phyloP scores from a whole-genome alignment of 2,797 vertebrate genomes.

The Salmo trutta region DNA sequence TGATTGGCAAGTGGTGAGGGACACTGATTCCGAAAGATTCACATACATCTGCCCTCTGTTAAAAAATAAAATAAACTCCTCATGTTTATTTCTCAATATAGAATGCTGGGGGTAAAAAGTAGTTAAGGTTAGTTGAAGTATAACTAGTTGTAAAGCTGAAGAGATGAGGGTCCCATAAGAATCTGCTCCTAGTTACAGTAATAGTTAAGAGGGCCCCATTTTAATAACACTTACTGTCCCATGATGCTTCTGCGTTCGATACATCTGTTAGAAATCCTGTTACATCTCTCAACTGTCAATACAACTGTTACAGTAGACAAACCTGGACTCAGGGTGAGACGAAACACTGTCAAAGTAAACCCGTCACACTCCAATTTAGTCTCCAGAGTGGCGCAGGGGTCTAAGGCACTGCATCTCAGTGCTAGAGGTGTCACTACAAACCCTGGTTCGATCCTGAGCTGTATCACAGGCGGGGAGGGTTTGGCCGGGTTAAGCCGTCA shows the following conservation, averaged over 20 bases:
- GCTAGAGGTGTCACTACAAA: too few relatives aligned
- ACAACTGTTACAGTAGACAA: background rate
- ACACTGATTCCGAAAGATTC: background rate
- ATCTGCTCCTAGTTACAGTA: slow-evolving; percentile 8
- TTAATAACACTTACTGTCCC: slow-evolving; percentile 12
- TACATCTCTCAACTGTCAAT: slow-evolving; percentile 28
- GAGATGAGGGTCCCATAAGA: slow-evolving; percentile 9
- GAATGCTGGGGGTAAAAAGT: background rate
- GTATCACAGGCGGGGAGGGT: too few relatives aligned
- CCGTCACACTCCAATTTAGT: too few relatives aligned
- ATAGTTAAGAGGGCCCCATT: slow-evolving; percentile 13
- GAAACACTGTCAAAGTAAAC: too few relatives aligned
- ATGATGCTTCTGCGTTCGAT: background rate
- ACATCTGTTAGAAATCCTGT: background rate
- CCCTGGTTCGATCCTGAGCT: too few relatives aligned
- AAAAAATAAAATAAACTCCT: background rate
- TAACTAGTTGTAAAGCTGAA: slow-evolving; percentile 27
- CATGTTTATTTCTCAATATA: slow-evolving; percentile 8
- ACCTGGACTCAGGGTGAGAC: too few relatives aligned
- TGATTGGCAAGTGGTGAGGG: slow-evolving; percentile 19
- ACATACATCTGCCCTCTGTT: background rate
- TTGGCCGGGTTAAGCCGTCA: too few relatives aligned
- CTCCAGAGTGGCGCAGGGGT: too few relatives aligned
- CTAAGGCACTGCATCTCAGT: too few relatives aligned
- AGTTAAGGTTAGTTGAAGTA: slow-evolving; percentile 12